Evolutionary conservation across 2,888 invertebrate species (phyloP).

Genomic region (Dyspetes luteomarginatus): DNA sequence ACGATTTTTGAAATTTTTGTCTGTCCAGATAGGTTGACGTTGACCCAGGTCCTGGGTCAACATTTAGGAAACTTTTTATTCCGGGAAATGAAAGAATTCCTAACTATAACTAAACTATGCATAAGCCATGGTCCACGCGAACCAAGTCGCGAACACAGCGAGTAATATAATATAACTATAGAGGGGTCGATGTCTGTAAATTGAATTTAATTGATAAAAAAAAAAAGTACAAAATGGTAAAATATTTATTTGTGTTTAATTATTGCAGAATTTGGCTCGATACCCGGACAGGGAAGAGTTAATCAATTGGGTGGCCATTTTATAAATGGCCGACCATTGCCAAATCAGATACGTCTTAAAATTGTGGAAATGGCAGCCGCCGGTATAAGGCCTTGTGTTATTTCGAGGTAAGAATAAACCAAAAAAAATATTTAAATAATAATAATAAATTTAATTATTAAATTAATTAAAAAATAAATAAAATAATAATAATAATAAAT

Average conservation of each 20-base stretch:
- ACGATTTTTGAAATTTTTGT: no score
- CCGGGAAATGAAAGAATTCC: constrained; percentile 17
- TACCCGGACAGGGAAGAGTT: constrained; percentile 95
- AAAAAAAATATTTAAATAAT: no score
- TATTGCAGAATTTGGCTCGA: constrained; percentile 79
- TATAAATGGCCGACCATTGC: constrained; percentile 98
- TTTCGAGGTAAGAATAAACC: constrained; percentile 86
- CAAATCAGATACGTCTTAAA: constrained; percentile 96
- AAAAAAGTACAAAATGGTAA: no score
- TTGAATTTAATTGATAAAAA: no score
- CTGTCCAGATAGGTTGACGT: no score
- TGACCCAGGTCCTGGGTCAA: no score
- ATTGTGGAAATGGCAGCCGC: constrained; percentile 98
- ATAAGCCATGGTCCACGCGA: not conserved
- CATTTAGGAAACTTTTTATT: not conserved
- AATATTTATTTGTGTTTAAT: no score
- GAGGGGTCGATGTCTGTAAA: no score
- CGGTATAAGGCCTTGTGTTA: constrained; percentile 98
- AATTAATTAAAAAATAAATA: not conserved
- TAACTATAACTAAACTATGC: not conserved
- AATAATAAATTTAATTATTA: constrained; percentile 1
- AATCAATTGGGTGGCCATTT: constrained; percentile 99
- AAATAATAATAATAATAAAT: no score
- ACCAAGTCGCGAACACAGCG: no score
- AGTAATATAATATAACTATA: no score